phyloP scores from a whole-genome alignment of 92 coral and sea anemone genomes.

The Zoanthus gigantus region DNA sequence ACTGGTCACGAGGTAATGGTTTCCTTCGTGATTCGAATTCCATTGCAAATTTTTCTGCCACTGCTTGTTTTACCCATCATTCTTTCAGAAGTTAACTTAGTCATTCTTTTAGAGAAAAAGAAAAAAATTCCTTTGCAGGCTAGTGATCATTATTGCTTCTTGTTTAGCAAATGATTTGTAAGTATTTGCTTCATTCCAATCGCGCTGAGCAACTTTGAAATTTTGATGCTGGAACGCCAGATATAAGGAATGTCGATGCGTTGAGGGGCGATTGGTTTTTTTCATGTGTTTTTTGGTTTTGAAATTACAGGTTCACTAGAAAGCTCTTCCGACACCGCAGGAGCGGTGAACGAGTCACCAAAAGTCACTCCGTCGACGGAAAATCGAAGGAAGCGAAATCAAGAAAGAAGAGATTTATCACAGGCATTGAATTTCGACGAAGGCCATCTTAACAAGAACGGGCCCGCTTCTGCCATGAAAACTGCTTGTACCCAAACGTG shows the following conservation, averaged over 20 bases:
- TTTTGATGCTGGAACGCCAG: constrained; percentile 40
- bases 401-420: constrained; percentile 74
- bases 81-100: constrained; percentile 43
- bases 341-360: constrained; percentile 68
- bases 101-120: constrained; percentile 10
- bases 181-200: constrained; percentile 41
- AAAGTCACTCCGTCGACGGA: constrained; percentile 76
- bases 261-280: constrained; percentile 24
- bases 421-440: constrained; percentile 77
- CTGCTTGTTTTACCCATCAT: constrained; percentile 56
- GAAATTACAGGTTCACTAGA: constrained; percentile 41
- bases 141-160: not conserved
- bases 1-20: constrained; percentile 43
- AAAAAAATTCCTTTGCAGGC: constrained; percentile 12
- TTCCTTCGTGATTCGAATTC: constrained; percentile 87
- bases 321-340: constrained; percentile 24
- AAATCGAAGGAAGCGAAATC: constrained; percentile 84
- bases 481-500: constrained; percentile 94
- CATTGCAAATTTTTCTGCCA: constrained; percentile 70
- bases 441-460: constrained; percentile 65
- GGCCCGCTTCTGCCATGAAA: constrained; percentile 65
- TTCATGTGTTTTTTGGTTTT: constrained; percentile 21
- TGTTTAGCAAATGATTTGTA: constrained; percentile 42
- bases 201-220: constrained; percentile 42
- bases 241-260: constrained; percentile 43